phyloP scores from a whole-genome alignment of 2,113 vertebrate genomes.

The Alligator sinensis region DNA sequence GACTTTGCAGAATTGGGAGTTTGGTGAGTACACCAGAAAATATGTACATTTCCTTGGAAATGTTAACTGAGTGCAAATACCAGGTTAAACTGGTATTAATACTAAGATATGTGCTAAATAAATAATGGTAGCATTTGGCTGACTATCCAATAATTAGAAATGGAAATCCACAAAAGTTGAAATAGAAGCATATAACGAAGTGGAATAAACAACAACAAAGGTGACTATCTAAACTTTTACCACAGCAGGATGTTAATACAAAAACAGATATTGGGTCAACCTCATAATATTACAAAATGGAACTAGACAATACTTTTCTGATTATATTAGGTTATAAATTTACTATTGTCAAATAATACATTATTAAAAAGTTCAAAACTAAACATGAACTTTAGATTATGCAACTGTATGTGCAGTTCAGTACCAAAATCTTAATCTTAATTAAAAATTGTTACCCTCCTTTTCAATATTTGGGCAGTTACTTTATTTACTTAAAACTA shows the following conservation, averaged over 20 bases:
- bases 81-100: background rate
- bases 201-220: background rate
- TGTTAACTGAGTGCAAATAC: background rate
- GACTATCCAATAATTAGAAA: background rate
- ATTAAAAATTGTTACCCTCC: background rate
- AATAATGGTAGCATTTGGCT: background rate
- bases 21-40: background rate
- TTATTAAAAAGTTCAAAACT: background rate
- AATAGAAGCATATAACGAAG: background rate
- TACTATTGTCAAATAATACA: background rate
- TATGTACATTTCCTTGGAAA: background rate
- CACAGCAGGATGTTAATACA: background rate
- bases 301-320: background rate
- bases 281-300: background rate
- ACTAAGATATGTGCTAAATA: background rate
- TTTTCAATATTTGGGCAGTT: background rate
- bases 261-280: background rate
- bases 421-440: background rate
- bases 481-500: too few species aligned
- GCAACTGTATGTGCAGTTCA: background rate
- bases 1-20: background rate
- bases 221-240: background rate
- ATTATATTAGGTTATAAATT: background rate
- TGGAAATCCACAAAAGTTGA: background rate
- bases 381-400: background rate